Percentiles rank a stretch among this genome's conserved stretches.
phyloP scores from a whole-genome alignment of 92 coral and sea anemone species.

The Plumapathes pennacea region DNA sequence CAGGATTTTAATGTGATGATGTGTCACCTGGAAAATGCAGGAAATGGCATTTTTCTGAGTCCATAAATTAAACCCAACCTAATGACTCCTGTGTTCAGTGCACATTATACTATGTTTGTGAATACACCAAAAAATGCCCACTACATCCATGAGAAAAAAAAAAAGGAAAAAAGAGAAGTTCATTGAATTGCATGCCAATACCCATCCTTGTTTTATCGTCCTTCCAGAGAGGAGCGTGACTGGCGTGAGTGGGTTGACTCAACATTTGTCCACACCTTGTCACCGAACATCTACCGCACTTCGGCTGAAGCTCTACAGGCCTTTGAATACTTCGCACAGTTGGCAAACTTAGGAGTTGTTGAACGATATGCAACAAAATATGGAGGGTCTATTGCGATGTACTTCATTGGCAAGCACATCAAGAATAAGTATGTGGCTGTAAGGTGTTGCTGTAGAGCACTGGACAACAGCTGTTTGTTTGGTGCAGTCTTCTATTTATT shows the following conservation, averaged over 20 bases:
- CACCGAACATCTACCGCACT: constrained; percentile 98
- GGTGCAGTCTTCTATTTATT: no score
- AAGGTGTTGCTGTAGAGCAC: not conserved
- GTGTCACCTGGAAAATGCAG: no score
- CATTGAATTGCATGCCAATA: no score
- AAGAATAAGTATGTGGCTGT: constrained; percentile 64
- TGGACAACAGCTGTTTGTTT: not conserved
- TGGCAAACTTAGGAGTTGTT: constrained; percentile 70
- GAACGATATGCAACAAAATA: constrained; percentile 81
- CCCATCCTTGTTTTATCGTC: not conserved
- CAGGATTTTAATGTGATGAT: no score
- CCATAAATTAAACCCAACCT: no score
- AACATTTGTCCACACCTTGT: constrained; percentile 86
- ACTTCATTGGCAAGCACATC: constrained; percentile 83
- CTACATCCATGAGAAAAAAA: no score
- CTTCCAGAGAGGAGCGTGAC: constrained; percentile 76
- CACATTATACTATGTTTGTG: no score
- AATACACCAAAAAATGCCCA: no score
- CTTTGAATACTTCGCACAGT: constrained; percentile 84
- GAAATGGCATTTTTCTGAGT: no score
- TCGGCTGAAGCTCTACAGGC: constrained; percentile 90
- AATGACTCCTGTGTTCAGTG: no score
- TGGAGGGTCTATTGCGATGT: constrained; percentile 87
- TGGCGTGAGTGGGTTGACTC: constrained; percentile 97
- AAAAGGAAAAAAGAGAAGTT: no score